These are phyloP conservation scores for Apodemia mormo DNA, from an alignment of 2,888 invertebrate species.

Conservation along the genomic window DNA sequence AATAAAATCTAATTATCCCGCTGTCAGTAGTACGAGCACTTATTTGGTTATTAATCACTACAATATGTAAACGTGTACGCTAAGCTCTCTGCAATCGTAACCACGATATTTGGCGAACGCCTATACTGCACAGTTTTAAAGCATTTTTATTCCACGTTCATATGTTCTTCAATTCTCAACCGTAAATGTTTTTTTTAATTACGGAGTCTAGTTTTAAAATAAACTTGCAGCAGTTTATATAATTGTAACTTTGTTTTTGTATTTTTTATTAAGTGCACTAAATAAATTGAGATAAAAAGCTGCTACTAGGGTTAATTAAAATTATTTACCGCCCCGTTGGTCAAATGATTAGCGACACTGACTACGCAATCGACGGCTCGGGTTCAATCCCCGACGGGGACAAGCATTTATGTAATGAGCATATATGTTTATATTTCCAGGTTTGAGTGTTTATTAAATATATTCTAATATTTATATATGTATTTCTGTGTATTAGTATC, in stretches of 20 bases:
- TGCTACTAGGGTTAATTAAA: too few relatives aligned
- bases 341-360: too few relatives aligned
- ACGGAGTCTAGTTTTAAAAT: constrained; percentile 24
- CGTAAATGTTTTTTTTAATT: constrained; percentile 15
- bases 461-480: too few relatives aligned
- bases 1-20: not conserved
- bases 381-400: too few relatives aligned
- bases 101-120: constrained; percentile 20
- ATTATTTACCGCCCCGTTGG: too few relatives aligned
- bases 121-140: not conserved
- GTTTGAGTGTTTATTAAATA: too few relatives aligned
- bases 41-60: constrained; percentile 21
- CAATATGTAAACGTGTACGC: constrained; percentile 22
- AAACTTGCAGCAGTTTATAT: constrained; percentile 23
- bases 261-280: too few relatives aligned
- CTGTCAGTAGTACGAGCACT: not conserved
- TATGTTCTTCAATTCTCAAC: not conserved
- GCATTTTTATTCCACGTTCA: not conserved
- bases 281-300: too few relatives aligned
- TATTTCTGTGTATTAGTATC: too few relatives aligned
- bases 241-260: constrained; percentile 18
- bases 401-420: too few relatives aligned
- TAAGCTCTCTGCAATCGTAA: constrained; percentile 18
- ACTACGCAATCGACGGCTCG: too few relatives aligned
- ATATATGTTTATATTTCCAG: too few relatives aligned